A percentile compares a stretch with the other conserved stretches of the same genome.
These are phyloP conservation scores for Apostichopus californicus DNA, from an alignment of 35 echinoderm and acorn worm genomes.

Conservation along the genomic window DNA sequence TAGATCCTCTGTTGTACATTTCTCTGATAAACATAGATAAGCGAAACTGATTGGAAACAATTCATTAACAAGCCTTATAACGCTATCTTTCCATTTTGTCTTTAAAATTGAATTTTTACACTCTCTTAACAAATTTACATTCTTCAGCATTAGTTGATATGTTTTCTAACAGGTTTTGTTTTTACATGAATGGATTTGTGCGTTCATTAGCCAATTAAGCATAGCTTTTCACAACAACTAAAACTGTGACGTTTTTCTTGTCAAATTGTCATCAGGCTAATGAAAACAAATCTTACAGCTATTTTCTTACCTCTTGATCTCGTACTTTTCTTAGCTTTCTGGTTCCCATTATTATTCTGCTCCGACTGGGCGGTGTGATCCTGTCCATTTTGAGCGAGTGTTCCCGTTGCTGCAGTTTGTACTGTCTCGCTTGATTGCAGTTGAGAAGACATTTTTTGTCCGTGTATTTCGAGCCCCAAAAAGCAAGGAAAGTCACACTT, in stretches of 20 bases:
- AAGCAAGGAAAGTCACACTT: not conserved
- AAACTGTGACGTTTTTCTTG: too few relatives aligned
- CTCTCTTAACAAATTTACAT: not conserved
- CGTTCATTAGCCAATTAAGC: too few relatives aligned
- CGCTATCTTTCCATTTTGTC: too few relatives aligned
- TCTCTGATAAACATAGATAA: too few relatives aligned
- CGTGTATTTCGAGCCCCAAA: not conserved
- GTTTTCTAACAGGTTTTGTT: not conserved
- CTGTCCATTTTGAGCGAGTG: constrained; percentile 4
- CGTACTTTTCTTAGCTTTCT: constrained; percentile 32
- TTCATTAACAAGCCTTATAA: too few relatives aligned
- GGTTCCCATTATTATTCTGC: constrained; percentile 30
- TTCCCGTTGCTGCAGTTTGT: constrained; percentile 20
- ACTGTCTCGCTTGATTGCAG: constrained; percentile 45
- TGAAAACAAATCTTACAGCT: too few relatives aligned
- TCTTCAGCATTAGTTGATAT: not conserved
- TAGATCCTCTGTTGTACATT: too few relatives aligned
- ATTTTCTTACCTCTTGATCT: constrained; percentile 22
- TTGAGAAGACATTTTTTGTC: not conserved
- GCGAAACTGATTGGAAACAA: too few relatives aligned
- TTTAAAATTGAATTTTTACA: not conserved
- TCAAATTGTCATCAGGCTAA: too few relatives aligned
- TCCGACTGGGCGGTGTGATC: constrained; percentile 13
- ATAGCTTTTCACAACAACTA: too few relatives aligned
- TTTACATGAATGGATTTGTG: too few relatives aligned